phyloP scores from a whole-genome alignment of 1,140 invertebrate genomes.

The Drosophila pruinosa region DNA sequence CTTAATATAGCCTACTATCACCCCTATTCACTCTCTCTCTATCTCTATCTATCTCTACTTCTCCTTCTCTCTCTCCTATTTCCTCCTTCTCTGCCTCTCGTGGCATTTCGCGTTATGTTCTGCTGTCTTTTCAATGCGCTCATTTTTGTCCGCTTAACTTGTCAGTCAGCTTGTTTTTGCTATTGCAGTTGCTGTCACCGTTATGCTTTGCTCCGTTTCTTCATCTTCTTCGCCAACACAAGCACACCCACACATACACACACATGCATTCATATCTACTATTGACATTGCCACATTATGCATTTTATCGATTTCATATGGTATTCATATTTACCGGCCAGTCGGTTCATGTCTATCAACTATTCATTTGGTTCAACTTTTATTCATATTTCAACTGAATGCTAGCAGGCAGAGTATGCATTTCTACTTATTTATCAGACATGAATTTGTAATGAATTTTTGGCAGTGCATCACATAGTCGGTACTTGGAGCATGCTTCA shows the following conservation, averaged over 20 bases:
- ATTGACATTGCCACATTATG: conserved; percentile 62
- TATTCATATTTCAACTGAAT: background rate
- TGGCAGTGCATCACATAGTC: background rate
- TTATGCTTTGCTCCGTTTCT: conserved; percentile 29
- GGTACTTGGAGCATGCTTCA: background rate
- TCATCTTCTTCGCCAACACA: background rate
- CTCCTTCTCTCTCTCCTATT: background rate
- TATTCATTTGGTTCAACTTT: conserved; percentile 18
- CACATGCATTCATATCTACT: conserved; percentile 1
- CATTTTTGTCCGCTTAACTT: conserved; percentile 22
- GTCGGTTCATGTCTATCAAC: background rate
- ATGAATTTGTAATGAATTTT: background rate
- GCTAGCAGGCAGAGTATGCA: background rate
- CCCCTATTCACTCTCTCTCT: background rate
- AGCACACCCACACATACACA: conserved; percentile 4
- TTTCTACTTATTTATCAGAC: background rate
- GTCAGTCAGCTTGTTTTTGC: conserved; percentile 14
- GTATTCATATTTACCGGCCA: conserved; percentile 26
- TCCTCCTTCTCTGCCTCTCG: background rate
- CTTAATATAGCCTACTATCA: conserved; percentile 40
- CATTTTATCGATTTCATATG: conserved; percentile 56
- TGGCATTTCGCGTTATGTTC: conserved; percentile 6
- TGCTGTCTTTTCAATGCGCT: conserved; percentile 7
- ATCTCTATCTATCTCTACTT: background rate
- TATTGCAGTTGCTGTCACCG: conserved; percentile 22